Base-by-base conservation (phyloP, 2,888 invertebrate species). In the Ariolimax columbianus region DNA sequence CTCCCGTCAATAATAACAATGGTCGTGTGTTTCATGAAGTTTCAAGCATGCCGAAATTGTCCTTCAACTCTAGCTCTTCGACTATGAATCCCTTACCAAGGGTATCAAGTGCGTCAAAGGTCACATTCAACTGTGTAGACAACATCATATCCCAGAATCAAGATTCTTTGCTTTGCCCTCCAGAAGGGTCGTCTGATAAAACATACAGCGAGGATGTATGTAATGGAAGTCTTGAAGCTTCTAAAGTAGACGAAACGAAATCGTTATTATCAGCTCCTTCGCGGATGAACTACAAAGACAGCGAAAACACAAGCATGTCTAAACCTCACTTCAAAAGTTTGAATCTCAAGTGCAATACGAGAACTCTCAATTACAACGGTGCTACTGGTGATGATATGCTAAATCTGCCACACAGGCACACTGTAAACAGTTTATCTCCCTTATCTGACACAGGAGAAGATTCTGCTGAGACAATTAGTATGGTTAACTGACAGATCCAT, bases 91-190 rank as follows among this genome's bases (percentile, higher is more conserved):
- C 84, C 0, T 70, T 84, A 7, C 78, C 79, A 11, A 77, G 84
- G 17, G 84, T 79, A 4, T 38, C 79, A n/a, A 79, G 84, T 33
- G 38, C 79, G 23, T 73, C 84, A 1, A 84, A 79, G 38, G 84
- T 84, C 17, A 79, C 84, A 11, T 79, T 84, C 36, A 79, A 11
- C 17, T 55, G 83, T 26, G 9, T 26, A 17, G 78, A 78, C 17
- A 40, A 4, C 11, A 30, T 26, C 36, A 23, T 33, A 43, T 66
- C 68, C 23, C 51, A 14, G 11, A 11, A 23, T 14, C 3, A 7
- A 30, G 55, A 36, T 19, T 55, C 38, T 72, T 7, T n/a, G 0
- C 17, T 7, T 4, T 36, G n/a, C 4, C 0, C 14, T 23, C 26
- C 19, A 11, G 72, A 47, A 36, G 26, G 30, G 6, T 36, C 26